Evolutionary conservation across 2,113 vertebrate genomes (phyloP), one percentile per base, ranked within the genome.

Genomic region (Ciconia maguari): DNA sequence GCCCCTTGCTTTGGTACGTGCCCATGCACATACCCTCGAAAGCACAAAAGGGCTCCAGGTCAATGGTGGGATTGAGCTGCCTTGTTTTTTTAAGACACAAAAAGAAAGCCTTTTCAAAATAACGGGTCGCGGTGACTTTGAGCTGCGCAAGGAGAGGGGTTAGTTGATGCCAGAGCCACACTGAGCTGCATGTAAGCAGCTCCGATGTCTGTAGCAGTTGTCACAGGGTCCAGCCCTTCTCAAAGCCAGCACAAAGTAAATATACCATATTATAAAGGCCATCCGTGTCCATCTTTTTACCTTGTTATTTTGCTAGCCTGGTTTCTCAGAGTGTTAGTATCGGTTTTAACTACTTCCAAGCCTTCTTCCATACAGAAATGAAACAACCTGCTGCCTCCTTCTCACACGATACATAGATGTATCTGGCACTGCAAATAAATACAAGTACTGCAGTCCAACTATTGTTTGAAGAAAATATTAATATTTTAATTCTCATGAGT

Each of bases 151-250:
- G n/a, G 11, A 78, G 44, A 22, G 4, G 21, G 13, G 4, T 14
- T 10, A 30, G 7, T 2, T 60, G 27, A 41, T 60, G 60, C 24
- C 54, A 54, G 36, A 84, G 52, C 29, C 36, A 38, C 13, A 2
- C 3, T 0, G 6, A 20, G 5, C 5, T 34, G 19, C 30, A 54
- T 5, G 14, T 16, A 25, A 81, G 4, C 20, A 62, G 27, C 44
- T 80, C n/a, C 1, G 0, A 6, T 18, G 15, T 16, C 54, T 46
- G 10, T 1, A 74, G 70, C 41, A 20, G 41, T 36, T 0, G 0
- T 7, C 66, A 83, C 29, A 27, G 22, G 13, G 20, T 30, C 32
- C 12, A 26, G n/a, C 12, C 30, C 54, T 62, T 41, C 52, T 57
- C 44, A 42, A 42, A 75, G 24, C 10, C 20, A 74, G 30, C 44